Evolutionary conservation across 1,140 invertebrate species (phyloP).

Genomic region (Nebria ingens): DNA sequence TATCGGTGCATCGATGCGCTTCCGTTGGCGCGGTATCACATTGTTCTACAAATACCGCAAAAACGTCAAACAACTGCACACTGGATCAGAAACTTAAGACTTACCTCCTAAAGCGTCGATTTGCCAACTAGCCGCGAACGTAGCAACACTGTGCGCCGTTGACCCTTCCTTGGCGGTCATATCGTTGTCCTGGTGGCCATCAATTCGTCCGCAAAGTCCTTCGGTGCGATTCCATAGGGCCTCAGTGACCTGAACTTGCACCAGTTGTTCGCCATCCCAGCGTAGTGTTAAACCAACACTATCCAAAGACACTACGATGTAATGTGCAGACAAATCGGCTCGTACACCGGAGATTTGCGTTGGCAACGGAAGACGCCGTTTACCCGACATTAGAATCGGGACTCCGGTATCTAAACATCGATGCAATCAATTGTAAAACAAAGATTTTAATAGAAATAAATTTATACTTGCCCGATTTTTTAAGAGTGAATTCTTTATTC

Average conservation of each 20-base stretch:
- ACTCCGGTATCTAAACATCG: conserved; percentile 38
- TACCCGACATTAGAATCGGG: conserved; percentile 40
- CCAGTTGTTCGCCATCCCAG: conserved; percentile 58
- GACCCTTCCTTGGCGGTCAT: conserved; percentile 48
- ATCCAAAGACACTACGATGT: conserved; percentile 55
- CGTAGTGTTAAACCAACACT: conserved; percentile 57
- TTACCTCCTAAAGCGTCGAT: conserved; percentile 51
- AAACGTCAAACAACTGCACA: conserved; percentile 6
- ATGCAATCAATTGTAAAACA: neutral
- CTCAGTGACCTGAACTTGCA: conserved; percentile 52
- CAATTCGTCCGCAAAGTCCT: conserved; percentile 70
- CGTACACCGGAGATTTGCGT: conserved; percentile 53
- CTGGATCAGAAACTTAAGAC: neutral
- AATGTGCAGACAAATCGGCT: conserved; percentile 55
- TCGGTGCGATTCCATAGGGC: conserved; percentile 65
- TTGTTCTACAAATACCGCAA: conserved; percentile 39
- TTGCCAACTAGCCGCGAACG: conserved; percentile 57
- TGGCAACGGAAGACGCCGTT: conserved; percentile 52
- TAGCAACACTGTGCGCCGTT: conserved; percentile 35
- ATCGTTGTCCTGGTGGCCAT: conserved; percentile 61
- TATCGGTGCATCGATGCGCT: conserved; percentile 36
- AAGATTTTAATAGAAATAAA: neutral
- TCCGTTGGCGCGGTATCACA: conserved; percentile 47
- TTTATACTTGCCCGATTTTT: conserved; percentile 28
- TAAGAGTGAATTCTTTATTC: conserved; percentile 54